These are phyloP conservation scores for Himalopsyche tibetana DNA, from an alignment of 2,888 invertebrate species.

Conservation along the genomic window DNA sequence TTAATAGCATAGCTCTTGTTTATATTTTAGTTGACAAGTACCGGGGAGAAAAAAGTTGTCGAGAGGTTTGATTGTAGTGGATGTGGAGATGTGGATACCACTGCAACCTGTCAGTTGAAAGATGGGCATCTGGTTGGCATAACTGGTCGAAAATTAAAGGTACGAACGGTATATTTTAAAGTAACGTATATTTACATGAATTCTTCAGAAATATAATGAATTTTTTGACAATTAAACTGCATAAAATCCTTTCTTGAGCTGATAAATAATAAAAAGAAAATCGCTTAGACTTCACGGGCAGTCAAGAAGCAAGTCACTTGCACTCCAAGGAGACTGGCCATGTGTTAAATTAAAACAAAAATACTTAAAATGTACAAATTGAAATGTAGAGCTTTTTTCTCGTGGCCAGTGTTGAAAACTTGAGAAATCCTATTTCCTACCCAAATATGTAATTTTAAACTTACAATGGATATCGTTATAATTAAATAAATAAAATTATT, in stretches of 20 bases:
- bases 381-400: too few relatives aligned
- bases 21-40: constrained; percentile 84
- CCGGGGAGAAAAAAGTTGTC: constrained; percentile 94
- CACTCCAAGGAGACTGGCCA: too few relatives aligned
- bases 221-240: background rate
- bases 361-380: too few relatives aligned
- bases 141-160: constrained; percentile 92
- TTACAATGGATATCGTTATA: background rate
- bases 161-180: constrained; percentile 68
- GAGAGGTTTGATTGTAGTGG: constrained; percentile 97
- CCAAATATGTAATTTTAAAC: background rate
- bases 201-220: background rate
- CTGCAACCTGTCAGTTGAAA: constrained; percentile 76
- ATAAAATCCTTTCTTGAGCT: too few relatives aligned
- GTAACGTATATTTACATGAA: background rate
- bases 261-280: too few relatives aligned
- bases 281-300: too few relatives aligned
- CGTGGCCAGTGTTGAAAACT: too few relatives aligned
- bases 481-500: background rate
- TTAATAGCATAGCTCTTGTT: background rate
- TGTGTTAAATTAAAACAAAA: too few relatives aligned
- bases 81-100: constrained; percentile 97
- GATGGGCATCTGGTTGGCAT: constrained; percentile 89
- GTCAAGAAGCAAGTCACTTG: background rate
- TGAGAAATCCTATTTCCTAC: too few relatives aligned